These are phyloP conservation scores for Opisthocomus hoazin DNA, from an alignment of 2,113 vertebrate species.

Conservation along the genomic window DNA sequence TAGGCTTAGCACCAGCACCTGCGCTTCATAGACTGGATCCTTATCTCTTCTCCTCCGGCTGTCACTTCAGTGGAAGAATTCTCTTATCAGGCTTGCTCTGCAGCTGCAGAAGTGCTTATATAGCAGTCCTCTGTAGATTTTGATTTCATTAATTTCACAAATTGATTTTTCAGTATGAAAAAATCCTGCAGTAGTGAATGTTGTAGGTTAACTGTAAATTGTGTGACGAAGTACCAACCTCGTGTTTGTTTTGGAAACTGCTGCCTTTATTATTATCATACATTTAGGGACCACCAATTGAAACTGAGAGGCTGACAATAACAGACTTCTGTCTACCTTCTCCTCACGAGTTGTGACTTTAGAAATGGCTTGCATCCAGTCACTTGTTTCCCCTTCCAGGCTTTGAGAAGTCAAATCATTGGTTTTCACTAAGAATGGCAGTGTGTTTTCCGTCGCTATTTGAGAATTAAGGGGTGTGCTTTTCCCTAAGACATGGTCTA, in stretches of 20 bases:
- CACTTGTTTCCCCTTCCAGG: background rate
- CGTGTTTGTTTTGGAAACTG: background rate
- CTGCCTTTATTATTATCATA: background rate
- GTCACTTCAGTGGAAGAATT: background rate
- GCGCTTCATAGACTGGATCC: background rate
- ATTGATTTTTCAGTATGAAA: background rate
- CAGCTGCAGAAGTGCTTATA: slow-evolving; percentile 16
- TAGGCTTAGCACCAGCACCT: background rate
- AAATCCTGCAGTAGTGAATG: background rate
- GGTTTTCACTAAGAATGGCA: background rate
- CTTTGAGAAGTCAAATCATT: background rate
- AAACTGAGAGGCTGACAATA: background rate
- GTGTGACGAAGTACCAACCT: background rate
- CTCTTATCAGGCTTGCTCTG: background rate
- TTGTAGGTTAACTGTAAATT: background rate
- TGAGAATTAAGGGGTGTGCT: background rate
- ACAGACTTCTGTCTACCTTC: background rate
- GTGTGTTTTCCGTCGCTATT: background rate
- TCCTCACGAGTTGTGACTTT: background rate
- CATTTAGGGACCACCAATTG: background rate
- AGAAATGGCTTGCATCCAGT: background rate
- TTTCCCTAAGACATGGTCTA: background rate
- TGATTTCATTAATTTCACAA: background rate
- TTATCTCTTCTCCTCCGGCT: background rate
- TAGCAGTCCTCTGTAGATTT: background rate